phyloP scores from a whole-genome alignment of 2,888 invertebrate genomes.

The Zele albiditarsus region DNA sequence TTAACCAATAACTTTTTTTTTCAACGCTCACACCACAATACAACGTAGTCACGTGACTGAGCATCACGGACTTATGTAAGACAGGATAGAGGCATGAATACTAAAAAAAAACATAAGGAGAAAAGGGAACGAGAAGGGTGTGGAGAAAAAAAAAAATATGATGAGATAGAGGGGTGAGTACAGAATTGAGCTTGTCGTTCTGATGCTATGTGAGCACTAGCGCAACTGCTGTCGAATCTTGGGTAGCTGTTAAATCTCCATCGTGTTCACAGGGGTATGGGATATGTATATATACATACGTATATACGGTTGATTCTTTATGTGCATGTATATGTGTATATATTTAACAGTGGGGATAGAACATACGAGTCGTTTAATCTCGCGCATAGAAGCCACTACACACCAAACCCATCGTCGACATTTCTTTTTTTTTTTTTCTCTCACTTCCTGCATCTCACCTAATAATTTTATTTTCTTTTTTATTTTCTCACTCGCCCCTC shows the following conservation, averaged over 20 bases:
- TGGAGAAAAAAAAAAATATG: not conserved
- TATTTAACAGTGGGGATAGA: conserved; percentile 12
- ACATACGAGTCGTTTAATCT: conserved; percentile 1
- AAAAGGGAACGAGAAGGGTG: too few species aligned
- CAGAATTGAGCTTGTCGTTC: not conserved
- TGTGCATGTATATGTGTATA: not conserved
- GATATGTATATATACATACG: not conserved
- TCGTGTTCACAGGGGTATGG: conserved; percentile 29
- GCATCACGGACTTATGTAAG: too few species aligned
- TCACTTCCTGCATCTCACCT: conserved; percentile 3
- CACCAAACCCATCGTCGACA: conserved; percentile 3
- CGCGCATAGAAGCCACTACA: not conserved
- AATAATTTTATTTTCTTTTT: not conserved
- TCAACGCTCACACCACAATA: too few species aligned
- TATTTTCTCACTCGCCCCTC: conserved; percentile 14
- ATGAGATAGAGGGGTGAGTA: not conserved
- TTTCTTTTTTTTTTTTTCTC: not conserved
- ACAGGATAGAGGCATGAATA: too few species aligned
- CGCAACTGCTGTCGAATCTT: conserved; percentile 36
- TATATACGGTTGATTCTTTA: not conserved
- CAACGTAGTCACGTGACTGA: too few species aligned
- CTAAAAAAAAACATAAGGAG: too few species aligned
- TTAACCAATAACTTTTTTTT: too few species aligned
- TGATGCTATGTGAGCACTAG: conserved; percentile 19
- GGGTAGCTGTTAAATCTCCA: conserved; percentile 33